These are phyloP conservation scores for Thripadectes ignobilis DNA, from an alignment of 2,797 vertebrate genomes.

Conservation along the genomic window DNA sequence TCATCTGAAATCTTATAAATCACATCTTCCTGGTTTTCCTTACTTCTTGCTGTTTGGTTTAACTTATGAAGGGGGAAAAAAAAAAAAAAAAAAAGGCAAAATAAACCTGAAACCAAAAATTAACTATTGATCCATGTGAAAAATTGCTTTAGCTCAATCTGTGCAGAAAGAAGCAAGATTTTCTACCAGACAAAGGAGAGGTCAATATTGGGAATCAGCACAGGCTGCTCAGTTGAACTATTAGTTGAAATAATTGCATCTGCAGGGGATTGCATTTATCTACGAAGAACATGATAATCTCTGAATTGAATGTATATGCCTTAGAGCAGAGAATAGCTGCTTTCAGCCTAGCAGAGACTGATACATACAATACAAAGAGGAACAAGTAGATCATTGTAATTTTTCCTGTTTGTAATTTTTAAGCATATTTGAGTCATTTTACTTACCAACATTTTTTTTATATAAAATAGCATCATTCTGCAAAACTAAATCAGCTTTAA, in stretches of 20 bases:
- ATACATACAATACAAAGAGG: neutral
- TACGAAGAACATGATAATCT: neutral
- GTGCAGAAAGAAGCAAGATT: neutral
- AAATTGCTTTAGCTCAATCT: conserved; percentile 27
- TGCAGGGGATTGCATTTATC: neutral
- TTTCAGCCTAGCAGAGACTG: neutral
- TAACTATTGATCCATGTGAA: conserved; percentile 45
- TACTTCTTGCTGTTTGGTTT: neutral
- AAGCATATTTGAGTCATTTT: neutral
- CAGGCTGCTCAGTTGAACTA: neutral
- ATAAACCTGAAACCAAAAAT: neutral
- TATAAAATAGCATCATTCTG: neutral
- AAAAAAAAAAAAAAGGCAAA: neutral
- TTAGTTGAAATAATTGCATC: conserved; percentile 28
- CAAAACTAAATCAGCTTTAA: neutral
- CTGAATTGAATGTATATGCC: neutral
- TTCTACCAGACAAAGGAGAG: neutral
- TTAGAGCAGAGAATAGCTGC: neutral
- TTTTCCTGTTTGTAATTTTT: neutral
- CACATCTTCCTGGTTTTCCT: neutral
- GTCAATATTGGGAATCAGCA: neutral
- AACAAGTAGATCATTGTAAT: neutral
- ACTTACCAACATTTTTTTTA: neutral
- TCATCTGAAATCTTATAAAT: neutral
- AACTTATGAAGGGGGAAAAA: neutral